A percentile compares a stretch with the other conserved stretches of the same genome.
Evolutionary conservation across 2,797 vertebrate species (phyloP).

Genomic region (Sphenopsis melanotis): DNA sequence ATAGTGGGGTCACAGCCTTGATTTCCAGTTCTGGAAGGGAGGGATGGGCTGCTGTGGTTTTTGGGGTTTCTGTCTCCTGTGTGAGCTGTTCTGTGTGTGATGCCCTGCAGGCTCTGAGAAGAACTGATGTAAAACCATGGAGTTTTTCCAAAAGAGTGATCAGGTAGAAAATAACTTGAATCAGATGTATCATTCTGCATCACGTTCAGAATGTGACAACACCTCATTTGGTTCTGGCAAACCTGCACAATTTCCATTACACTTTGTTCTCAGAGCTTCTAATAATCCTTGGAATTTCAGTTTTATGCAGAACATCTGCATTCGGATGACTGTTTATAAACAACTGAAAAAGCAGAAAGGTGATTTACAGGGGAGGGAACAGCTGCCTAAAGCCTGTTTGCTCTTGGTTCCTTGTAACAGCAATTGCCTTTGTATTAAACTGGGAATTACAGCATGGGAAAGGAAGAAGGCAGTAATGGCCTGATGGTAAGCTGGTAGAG

Average conservation of each 20-base stretch:
- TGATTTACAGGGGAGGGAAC: not conserved
- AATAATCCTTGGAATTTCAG: not conserved
- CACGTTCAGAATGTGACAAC: accelerated
- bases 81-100: not conserved
- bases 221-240: not conserved
- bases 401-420: not conserved
- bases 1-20: not conserved
- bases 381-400: not conserved
- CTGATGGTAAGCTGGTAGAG: not conserved
- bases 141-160: not conserved
- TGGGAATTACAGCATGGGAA: not conserved
- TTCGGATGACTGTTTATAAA: not conserved
- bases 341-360: not conserved
- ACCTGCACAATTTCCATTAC: not conserved
- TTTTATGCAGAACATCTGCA: not conserved
- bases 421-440: not conserved
- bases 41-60: not conserved
- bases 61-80: not conserved
- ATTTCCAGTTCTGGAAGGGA: not conserved
- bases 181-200: not conserved
- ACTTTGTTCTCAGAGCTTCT: not conserved
- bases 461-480: not conserved
- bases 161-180: not conserved
- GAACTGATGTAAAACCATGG: not conserved
- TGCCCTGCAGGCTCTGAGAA: not conserved